Conservation (phyloP, 2,113 vertebrate genomes). For the Lutjanus erythropterus region DNA sequence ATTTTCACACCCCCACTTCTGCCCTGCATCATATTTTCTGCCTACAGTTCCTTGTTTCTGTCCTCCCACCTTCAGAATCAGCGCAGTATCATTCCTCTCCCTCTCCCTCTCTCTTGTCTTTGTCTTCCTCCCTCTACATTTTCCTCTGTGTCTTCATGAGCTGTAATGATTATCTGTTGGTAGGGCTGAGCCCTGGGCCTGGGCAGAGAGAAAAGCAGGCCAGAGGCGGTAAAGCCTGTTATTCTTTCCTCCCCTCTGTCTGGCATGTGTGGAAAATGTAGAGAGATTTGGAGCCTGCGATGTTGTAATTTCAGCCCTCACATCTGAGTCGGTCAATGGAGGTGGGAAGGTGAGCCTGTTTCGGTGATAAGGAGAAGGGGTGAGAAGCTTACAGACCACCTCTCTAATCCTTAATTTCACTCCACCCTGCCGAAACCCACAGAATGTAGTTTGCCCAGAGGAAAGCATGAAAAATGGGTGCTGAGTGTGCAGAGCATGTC, state of each 20-base stretch:
- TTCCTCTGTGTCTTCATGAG: conserved; percentile 49
- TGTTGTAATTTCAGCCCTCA: conserved; percentile 76
- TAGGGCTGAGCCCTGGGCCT: conserved; percentile 38
- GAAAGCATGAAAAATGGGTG: conserved; percentile 18
- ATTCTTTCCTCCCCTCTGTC: conserved; percentile 79
- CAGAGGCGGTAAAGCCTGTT: conserved; percentile 67
- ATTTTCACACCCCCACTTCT: conserved; percentile 35
- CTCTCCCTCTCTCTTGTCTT: conserved; percentile 3
- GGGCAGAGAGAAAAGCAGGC: conserved; percentile 32
- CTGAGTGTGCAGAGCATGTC: background rate
- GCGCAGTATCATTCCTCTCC: conserved; percentile 17
- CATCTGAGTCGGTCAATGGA: conserved; percentile 22
- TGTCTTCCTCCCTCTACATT: conserved; percentile 15
- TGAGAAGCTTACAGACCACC: conserved; percentile 18
- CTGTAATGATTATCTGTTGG: conserved; percentile 70
- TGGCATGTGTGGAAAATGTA: conserved; percentile 80
- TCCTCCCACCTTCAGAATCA: conserved; percentile 30
- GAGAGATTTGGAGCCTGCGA: conserved; percentile 61
- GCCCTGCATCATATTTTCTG: conserved; percentile 22
- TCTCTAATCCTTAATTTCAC: background rate
- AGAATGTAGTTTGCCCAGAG: conserved; percentile 4
- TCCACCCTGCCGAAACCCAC: background rate
- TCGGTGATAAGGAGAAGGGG: conserved; percentile 42
- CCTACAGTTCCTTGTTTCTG: conserved; percentile 1
- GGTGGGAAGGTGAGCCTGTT: conserved; percentile 55